Percentiles rank a stretch among this genome's conserved stretches.
These are phyloP conservation scores for Cerastis leucographa DNA, from an alignment of 2,888 invertebrate genomes.

Conservation along the genomic window DNA sequence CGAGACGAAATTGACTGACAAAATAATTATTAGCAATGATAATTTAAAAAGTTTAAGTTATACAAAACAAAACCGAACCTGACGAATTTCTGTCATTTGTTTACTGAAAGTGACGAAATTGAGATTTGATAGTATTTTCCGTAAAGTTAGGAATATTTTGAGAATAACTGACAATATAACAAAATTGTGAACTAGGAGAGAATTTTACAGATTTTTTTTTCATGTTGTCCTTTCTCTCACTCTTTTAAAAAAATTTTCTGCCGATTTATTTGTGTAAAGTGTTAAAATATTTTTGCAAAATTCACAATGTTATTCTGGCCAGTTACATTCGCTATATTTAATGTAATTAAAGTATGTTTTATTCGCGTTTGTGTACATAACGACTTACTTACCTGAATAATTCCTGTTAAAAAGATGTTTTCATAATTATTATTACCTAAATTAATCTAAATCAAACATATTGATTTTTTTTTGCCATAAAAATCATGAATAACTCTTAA, in stretches of 20 bases:
- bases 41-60: slow-evolving; percentile 16
- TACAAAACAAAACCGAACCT: not conserved
- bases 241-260: too few species aligned
- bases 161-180: slow-evolving; percentile 6
- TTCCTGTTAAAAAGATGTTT: not conserved
- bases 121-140: not conserved
- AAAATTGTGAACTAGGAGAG: too few species aligned
- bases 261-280: too few species aligned
- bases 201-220: too few species aligned
- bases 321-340: not conserved
- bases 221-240: too few species aligned
- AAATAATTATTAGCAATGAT: slow-evolving; percentile 17
- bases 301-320: too few species aligned
- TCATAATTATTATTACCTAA: not conserved
- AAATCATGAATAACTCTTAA: slow-evolving; percentile 38
- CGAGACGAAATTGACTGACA: slow-evolving; percentile 24
- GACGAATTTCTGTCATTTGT: not conserved
- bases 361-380: not conserved
- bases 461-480: slow-evolving; percentile 47
- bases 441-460: not conserved
- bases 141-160: not conserved
- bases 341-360: too few species aligned
- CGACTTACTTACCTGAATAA: not conserved
- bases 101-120: not conserved
- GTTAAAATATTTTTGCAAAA: too few species aligned